A percentile compares a stretch with the other conserved stretches of the same genome.
phyloP scores from a whole-genome alignment of 2,113 vertebrate species.

The Herpailurus yagouaroundi region DNA sequence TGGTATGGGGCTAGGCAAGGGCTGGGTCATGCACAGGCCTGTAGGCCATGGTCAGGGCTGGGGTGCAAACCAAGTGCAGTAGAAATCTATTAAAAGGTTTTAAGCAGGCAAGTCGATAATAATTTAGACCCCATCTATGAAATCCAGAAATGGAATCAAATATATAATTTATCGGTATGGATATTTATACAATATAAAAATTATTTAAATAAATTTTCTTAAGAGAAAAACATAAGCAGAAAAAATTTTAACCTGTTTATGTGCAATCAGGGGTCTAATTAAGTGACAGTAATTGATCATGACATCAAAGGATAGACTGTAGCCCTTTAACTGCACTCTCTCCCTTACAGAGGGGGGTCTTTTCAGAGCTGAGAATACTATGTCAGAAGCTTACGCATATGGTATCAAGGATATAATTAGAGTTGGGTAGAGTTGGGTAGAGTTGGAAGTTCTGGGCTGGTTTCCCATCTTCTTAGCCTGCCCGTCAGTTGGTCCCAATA shows the following conservation, averaged over 20 bases:
- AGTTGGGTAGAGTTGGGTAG: background rate
- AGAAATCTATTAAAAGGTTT: background rate
- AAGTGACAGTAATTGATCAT: background rate
- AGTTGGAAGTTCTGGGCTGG: background rate
- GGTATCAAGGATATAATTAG: background rate
- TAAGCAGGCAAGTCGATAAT: background rate
- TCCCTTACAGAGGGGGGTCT: background rate
- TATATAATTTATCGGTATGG: background rate
- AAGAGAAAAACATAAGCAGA: constrained; percentile 7
- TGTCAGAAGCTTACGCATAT: background rate
- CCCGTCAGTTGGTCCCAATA: background rate
- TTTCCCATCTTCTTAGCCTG: background rate
- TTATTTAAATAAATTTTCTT: no score
- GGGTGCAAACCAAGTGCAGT: background rate
- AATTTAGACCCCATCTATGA: background rate
- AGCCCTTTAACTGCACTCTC: background rate
- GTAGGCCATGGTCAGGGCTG: background rate
- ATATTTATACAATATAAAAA: no score
- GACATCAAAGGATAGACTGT: background rate
- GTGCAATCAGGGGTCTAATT: background rate
- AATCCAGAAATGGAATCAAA: background rate
- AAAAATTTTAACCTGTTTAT: constrained; percentile 8
- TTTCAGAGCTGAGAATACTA: constrained; percentile 10
- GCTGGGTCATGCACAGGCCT: background rate
- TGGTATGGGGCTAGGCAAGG: background rate